Base-by-base conservation (phyloP, 2,888 invertebrate genomes). In the Amiota mariae region DNA sequence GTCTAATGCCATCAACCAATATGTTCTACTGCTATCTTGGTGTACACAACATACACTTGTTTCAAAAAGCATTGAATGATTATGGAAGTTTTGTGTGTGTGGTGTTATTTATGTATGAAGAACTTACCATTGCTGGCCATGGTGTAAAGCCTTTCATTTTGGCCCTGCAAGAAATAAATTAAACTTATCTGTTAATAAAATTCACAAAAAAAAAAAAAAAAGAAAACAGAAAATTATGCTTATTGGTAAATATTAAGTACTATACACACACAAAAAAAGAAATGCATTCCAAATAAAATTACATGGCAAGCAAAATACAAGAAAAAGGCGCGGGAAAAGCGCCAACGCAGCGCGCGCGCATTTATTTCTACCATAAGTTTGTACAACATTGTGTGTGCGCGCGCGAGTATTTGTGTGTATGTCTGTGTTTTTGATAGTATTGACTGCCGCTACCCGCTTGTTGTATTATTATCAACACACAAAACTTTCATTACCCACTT, bases 81-180 rank as follows among this genome's bases (percentile, higher is more conserved):
- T 70, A 57, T 24, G 83, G 80, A 79, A 74, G 71, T 61, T 72
- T 75, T 57, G n/a, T n/a, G n/a, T n/a, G n/a, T 81, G 79, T 48
- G 79, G 57, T 15, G 57, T 90, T 89, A n/a, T n/a, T n/a, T n/a
- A n/a, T n/a, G n/a, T 24, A 36, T 36, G 36, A 36, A 2, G 24
- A 11, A 94, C 96, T 95, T 93, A 98, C 97, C 94, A 96, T 95
- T 91, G 97, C 97, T 78, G 98, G 98, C 98, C 98, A 98, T 79
- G 97, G 96, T 81, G 97, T 95, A 92, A 96, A 98, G 84, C 97
- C 96, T 92, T 97, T 98, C 97, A 98, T 97, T 93, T 97, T 98
- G 75, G 98, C 97, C 98, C 98, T 98, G 93, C 82, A 93, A 93
- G 81, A 85, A 85, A 88, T 89, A 87, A 87, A 87, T 82, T 79